Base-by-base conservation (phyloP, 2,797 vertebrate species). In the Micropoecilia bifurca region DNA sequence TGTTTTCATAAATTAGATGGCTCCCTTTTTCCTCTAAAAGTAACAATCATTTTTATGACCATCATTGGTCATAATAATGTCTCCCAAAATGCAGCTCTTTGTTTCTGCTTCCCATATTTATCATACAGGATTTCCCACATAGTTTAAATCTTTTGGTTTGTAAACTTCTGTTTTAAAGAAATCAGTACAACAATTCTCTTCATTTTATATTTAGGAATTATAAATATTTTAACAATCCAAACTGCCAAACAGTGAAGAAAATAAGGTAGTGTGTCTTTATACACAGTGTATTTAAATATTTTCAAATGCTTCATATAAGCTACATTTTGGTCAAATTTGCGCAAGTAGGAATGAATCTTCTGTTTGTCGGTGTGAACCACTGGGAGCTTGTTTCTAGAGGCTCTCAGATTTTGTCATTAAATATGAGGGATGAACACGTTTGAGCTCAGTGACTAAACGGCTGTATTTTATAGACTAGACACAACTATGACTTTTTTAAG, bases 401-500 rank as follows among this genome's bases (percentile, higher is more conserved):
- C 90, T 89, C 85, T 87, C 46, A 0, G 77, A 87, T 86, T 89
- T 85, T 78, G 83, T 90, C 63, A 6, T 87, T 80, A 82, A 84
- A 73, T 88, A 80, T 48, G 80, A 88, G 75, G 76, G 88, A 85
- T 75, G 80, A 89, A 85, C 48, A 25, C 77, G 77, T 89, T 82
- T 57, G 55, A 91, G 61, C 87, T 89, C 89, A 82, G 80, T 83
- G 89, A 92, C 91, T 93, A 87, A 95, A 93, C 87, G 72, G 89
- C 90, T 94, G 92, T 93, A 91, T 95, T 94, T 94, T 94, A 87
- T 95, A 96, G 93, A 88, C 78, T 95, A 96, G 77, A 71, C 82
- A 28, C 85, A 91, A 88, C 78, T 85, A 85, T 87, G 78, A 89
- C 53, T 84, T 91, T 93, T 93, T 89, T 41, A 45, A 73, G 73